A percentile compares a stretch with the other conserved stretches of the same genome.
Conservation (phyloP, 2,797 vertebrate genomes). For the Syngnathus acus region DNA sequence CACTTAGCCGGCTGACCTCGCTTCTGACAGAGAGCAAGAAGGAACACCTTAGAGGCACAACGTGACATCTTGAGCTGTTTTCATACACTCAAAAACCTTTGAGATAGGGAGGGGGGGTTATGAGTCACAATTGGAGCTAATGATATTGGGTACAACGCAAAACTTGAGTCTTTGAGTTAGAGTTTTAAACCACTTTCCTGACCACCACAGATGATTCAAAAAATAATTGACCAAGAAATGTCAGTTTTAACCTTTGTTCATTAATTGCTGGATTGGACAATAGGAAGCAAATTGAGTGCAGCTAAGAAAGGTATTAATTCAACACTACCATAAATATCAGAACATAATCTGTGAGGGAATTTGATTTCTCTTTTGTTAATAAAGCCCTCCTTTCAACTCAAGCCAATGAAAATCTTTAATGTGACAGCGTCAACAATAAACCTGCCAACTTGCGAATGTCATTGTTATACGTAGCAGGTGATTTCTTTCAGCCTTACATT, state of each 20-base stretch:
- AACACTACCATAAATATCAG: background rate
- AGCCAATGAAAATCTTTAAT: background rate
- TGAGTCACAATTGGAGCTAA: background rate
- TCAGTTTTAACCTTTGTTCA: too few species aligned
- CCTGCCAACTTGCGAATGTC: background rate
- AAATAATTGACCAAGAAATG: too few species aligned
- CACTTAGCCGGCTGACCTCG: constrained; percentile 27
- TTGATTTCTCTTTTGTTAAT: background rate
- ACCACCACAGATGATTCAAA: background rate
- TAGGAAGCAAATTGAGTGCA: background rate
- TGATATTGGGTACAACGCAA: background rate
- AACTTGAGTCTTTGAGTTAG: background rate
- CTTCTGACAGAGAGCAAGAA: constrained; percentile 23
- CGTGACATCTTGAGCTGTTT: background rate
- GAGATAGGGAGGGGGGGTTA: background rate
- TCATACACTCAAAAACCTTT: background rate
- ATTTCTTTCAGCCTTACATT: background rate
- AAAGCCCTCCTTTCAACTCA: background rate
- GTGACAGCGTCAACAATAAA: background rate
- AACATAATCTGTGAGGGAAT: background rate
- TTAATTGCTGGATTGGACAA: too few species aligned
- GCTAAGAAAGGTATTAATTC: too few species aligned
- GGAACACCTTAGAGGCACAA: constrained; percentile 8
- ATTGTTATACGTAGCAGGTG: background rate
- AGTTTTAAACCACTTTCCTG: background rate